A percentile compares a stretch with the other conserved stretches of the same genome.
These are phyloP conservation scores for Tyto alba DNA, from an alignment of 2,113 vertebrate species.

Conservation along the genomic window DNA sequence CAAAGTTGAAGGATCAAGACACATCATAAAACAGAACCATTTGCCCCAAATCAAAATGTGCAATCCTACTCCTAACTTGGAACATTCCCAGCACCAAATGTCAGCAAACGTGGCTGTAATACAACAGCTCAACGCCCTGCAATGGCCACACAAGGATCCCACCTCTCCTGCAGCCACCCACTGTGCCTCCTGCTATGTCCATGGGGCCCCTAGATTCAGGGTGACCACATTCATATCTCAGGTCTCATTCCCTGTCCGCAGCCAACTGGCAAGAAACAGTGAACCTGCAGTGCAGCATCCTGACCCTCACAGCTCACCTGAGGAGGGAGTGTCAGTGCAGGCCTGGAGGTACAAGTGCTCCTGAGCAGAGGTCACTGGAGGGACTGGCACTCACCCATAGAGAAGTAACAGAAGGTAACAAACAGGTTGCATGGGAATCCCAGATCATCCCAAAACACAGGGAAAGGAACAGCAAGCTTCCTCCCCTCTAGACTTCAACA, in stretches of 20 bases:
- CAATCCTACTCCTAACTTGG: neutral
- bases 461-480: neutral
- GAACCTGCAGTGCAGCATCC: conserved; percentile 36
- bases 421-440: neutral
- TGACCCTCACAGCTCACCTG: conserved; percentile 11
- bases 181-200: neutral
- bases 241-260: neutral
- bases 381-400: accelerated
- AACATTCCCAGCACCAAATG: neutral
- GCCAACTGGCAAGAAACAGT: conserved; percentile 1
- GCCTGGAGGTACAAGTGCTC: neutral
- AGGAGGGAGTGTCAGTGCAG: conserved; percentile 7
- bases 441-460: neutral
- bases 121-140: neutral
- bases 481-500: neutral
- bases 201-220: accelerated
- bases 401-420: neutral
- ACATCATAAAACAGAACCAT: neutral
- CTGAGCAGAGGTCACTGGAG: accelerated
- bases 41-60: neutral
- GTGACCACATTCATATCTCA: accelerated
- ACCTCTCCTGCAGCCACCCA: no score
- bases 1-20: neutral
- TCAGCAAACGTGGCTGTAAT: accelerated
- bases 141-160: no score